Evolutionary conservation across 2,797 vertebrate genomes (phyloP), one percentile per base, ranked within the genome.

Genomic region (Sylvia borin): DNA sequence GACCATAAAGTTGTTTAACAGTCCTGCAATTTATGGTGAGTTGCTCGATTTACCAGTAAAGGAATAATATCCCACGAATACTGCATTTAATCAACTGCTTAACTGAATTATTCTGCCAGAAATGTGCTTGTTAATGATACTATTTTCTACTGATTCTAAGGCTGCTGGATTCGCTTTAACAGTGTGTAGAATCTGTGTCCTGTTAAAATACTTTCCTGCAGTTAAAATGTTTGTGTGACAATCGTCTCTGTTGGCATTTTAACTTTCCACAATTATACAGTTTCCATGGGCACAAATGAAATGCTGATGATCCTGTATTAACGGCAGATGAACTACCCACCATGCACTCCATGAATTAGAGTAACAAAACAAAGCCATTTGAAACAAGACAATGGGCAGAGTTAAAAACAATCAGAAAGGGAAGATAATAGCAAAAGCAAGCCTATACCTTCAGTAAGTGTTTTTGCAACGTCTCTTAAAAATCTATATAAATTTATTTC

Each of bases 191-290:
- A 67, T 83, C 53, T 88, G 61, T 47, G 22, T 61, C 60, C 32
- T 92, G 77, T 92, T 92, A 90, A 94, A 96, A 90, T 85, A 61
- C 22, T 95, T 96, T 71, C 64, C 85, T 92, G 74, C n/a, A 65
- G 43, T 74, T 90, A 82, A 88, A 95, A 74, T 53, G 19, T 68
- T 86, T 91, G 14, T 95, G 83, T 94, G 74, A 93, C 43, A 76
- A 48, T 80, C 62, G 70, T 75, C 92, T 96, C 25, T 93, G 80
- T 89, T 92, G 92, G 36, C 81, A 43, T 73, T 94, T 87, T 58
- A 89, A 53, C 25, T 58, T 95, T 82, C 90, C 29, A 0, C 57
- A 93, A 90, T 90, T 84, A 47, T 5, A 60, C 0, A 0, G 75
- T 96, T 95, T 92, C 91, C 58, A 95, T 68, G 85, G 50, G 40